phyloP scores from a whole-genome alignment of 2,888 invertebrate genomes.

The Drosophila fungiperda region DNA sequence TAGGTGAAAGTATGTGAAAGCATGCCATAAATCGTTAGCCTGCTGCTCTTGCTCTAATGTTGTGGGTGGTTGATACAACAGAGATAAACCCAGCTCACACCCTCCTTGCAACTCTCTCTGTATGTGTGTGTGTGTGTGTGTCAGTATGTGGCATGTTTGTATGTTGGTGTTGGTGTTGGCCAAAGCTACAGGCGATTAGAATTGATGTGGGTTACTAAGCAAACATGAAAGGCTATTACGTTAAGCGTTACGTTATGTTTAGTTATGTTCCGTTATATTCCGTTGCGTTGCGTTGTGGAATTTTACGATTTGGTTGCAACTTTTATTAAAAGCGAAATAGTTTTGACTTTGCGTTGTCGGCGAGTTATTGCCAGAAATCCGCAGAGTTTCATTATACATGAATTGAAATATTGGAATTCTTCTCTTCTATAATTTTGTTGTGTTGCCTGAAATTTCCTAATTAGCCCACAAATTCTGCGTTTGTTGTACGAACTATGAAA shows the following conservation, averaged over 20 bases:
- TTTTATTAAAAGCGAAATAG: slow-evolving; percentile 59
- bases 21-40: slow-evolving; percentile 78
- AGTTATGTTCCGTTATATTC: slow-evolving; percentile 61
- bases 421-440: too few relatives aligned
- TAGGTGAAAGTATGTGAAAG: slow-evolving; percentile 81
- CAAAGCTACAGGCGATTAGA: slow-evolving; percentile 74
- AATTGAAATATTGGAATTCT: slow-evolving; percentile 13
- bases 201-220: slow-evolving; percentile 81
- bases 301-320: slow-evolving; percentile 55
- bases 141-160: slow-evolving; percentile 18
- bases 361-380: neutral
- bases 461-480: slow-evolving; percentile 1
- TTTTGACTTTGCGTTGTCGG: slow-evolving; percentile 33
- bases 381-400: slow-evolving; percentile 26
- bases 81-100: slow-evolving; percentile 29
- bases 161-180: slow-evolving; percentile 42
- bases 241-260: slow-evolving; percentile 75
- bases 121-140: slow-evolving; percentile 5
- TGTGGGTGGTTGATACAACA: slow-evolving; percentile 46
- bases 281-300: slow-evolving; percentile 51
- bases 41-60: slow-evolving; percentile 56
- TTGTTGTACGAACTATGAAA: neutral
- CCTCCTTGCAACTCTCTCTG: neutral
- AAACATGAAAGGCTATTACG: slow-evolving; percentile 81
- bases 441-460: slow-evolving; percentile 25